Conservation (phyloP, 2,113 vertebrate genomes). For the Merops nubicus region DNA sequence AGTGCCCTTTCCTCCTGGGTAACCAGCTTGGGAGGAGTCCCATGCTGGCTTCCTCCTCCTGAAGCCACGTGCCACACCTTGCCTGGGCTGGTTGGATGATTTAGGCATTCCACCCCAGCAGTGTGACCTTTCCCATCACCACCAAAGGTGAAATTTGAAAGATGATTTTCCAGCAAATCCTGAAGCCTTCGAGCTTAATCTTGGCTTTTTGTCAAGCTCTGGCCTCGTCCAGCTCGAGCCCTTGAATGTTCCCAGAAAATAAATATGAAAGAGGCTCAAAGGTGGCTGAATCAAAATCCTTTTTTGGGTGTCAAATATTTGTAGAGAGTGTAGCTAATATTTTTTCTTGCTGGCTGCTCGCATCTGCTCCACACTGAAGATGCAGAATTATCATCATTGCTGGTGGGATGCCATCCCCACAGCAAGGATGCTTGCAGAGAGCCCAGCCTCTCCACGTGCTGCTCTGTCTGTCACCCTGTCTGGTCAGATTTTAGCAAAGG, state of each 20-base stretch:
- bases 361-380: conserved; percentile 12
- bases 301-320: conserved; percentile 53
- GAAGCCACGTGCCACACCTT: neutral
- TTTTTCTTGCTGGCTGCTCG: neutral
- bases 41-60: neutral
- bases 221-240: neutral
- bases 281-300: conserved; percentile 26
- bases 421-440: neutral
- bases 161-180: conserved; percentile 60
- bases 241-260: conserved; percentile 9
- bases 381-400: neutral
- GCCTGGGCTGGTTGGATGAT: conserved; percentile 36
- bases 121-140: conserved; percentile 16
- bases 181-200: conserved; percentile 39
- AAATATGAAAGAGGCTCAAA: conserved; percentile 42
- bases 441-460: conserved; percentile 28
- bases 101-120: conserved; percentile 32
- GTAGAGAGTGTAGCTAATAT: neutral
- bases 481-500: conserved; percentile 49
- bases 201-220: conserved; percentile 44
- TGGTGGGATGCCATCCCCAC: conserved; percentile 17
- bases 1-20: conserved; percentile 1
- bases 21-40: neutral
- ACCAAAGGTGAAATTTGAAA: conserved; percentile 62
- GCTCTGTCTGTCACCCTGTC: conserved; percentile 50